A percentile compares a stretch with the other conserved stretches of the same genome.
Conservation (phyloP, 1,140 invertebrate species). For the Holcopasites calliopsidis region DNA sequence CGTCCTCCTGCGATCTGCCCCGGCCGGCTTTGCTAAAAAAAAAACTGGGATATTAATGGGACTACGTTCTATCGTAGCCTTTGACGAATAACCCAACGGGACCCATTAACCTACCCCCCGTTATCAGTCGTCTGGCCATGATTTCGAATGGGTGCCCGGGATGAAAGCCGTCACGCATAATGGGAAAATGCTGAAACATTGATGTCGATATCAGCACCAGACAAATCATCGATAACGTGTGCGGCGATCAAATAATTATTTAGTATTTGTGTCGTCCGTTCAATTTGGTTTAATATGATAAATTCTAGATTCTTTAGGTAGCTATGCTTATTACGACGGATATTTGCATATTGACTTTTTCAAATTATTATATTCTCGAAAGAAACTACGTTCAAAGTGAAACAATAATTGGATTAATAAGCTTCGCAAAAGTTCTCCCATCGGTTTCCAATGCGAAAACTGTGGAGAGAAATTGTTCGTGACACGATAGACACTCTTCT, state of each 20-base stretch:
- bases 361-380: too few relatives aligned
- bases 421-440: not conserved
- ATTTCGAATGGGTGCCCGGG: not conserved
- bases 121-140: not conserved
- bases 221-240: not conserved
- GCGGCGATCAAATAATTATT: not conserved
- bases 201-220: not conserved
- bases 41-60: constrained; percentile 33
- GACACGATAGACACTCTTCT: constrained; percentile 21
- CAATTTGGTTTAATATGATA: not conserved
- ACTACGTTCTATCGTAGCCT: not conserved
- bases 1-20: constrained; percentile 36
- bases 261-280: too few relatives aligned
- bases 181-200: not conserved
- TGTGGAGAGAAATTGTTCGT: constrained; percentile 46
- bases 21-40: constrained; percentile 9
- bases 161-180: not conserved
- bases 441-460: constrained; percentile 34
- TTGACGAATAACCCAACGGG: not conserved
- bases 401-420: not conserved
- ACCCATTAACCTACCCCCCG: not conserved
- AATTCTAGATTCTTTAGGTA: not conserved
- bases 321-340: too few relatives aligned
- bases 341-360: too few relatives aligned
- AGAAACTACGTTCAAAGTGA: too few relatives aligned